phyloP scores from a whole-genome alignment of 2,888 invertebrate species.

The Oscheius sp. region DNA sequence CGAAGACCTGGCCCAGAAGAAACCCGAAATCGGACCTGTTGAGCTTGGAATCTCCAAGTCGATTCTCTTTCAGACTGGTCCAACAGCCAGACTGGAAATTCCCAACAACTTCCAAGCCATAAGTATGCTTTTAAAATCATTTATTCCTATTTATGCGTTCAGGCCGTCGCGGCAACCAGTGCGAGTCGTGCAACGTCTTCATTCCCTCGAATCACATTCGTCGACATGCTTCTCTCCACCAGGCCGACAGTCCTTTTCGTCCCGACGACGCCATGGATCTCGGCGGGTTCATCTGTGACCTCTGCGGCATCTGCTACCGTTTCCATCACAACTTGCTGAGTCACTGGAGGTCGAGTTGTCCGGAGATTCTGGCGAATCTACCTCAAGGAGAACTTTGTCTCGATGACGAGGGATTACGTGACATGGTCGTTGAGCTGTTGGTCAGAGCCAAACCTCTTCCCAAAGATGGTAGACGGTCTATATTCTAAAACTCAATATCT shows the following conservation, averaged over 20 bases:
- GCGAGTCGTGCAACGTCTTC: conserved; percentile 58
- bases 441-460: conserved; percentile 32
- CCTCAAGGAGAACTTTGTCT: conserved; percentile 57
- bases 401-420: conserved; percentile 54
- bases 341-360: conserved; percentile 64
- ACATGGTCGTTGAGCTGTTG: conserved; percentile 57
- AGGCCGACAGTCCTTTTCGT: background rate
- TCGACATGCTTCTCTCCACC: conserved; percentile 47
- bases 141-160: background rate
- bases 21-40: conserved; percentile 45
- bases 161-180: conserved; percentile 53
- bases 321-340: conserved; percentile 59
- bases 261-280: conserved; percentile 43
- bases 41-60: conserved; percentile 46
- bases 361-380: conserved; percentile 62
- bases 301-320: conserved; percentile 65
- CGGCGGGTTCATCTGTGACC: conserved; percentile 60
- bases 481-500: background rate
- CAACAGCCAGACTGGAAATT: conserved; percentile 44
- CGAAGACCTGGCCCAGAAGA: conserved; percentile 64
- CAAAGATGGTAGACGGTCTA: background rate
- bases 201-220: conserved; percentile 52
- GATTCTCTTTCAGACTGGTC: conserved; percentile 45
- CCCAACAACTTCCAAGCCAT: conserved; percentile 38
- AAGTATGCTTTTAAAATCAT: conserved; percentile 12